Conservation (phyloP, 1,140 invertebrate species). For the Anadara kagoshimensis region DNA sequence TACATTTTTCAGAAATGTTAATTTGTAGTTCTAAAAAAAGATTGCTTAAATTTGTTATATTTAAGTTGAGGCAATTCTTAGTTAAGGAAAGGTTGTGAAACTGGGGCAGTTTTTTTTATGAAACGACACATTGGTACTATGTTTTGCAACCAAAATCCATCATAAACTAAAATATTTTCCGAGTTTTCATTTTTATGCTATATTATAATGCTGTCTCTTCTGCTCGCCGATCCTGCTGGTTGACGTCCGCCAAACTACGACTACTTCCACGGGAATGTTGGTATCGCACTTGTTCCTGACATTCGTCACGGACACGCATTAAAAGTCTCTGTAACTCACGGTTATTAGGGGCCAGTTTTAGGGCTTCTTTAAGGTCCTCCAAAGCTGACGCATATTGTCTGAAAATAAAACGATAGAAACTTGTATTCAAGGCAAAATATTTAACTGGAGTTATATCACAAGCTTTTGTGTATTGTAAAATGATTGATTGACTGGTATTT, state of each 20-base stretch:
- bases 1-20: too few species aligned
- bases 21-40: too few species aligned
- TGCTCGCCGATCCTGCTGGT: slow-evolving; percentile 9
- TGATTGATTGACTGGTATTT: too few species aligned
- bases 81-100: too few species aligned
- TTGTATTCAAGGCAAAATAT: slow-evolving; percentile 4
- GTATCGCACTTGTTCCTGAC: slow-evolving; percentile 65
- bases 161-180: too few species aligned
- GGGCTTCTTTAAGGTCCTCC: slow-evolving; percentile 82
- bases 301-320: slow-evolving; percentile 80
- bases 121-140: too few species aligned
- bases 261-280: slow-evolving; percentile 36
- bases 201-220: slow-evolving; percentile 38
- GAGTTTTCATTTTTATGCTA: not conserved
- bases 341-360: slow-evolving; percentile 81
- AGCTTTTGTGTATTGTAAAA: too few species aligned
- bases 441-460: too few species aligned
- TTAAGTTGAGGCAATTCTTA: too few species aligned
- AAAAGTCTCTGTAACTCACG: slow-evolving; percentile 82
- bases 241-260: slow-evolving; percentile 17
- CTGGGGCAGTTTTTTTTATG: too few species aligned
- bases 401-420: slow-evolving; percentile 30
- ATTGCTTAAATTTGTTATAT: too few species aligned
- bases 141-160: too few species aligned
- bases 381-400: slow-evolving; percentile 79